Conservation (phyloP, 2,113 vertebrate species). For the Eurypyga helias region DNA sequence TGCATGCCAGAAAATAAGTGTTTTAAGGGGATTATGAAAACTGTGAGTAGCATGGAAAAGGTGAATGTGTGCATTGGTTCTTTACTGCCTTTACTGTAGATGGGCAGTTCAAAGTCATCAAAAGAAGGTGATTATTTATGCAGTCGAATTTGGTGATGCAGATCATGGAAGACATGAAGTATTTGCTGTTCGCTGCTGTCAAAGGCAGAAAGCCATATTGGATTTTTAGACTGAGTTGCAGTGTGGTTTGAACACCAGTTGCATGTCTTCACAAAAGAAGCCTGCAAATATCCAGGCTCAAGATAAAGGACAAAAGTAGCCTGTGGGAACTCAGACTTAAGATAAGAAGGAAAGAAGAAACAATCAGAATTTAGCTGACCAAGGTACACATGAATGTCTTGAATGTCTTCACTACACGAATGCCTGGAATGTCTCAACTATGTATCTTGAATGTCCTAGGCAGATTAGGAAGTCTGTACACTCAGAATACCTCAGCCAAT, state of each 20-base stretch:
- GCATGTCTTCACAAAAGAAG: no score
- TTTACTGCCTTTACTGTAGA: background rate
- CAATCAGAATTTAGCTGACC: no score
- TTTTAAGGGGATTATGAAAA: background rate
- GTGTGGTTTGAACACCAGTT: background rate
- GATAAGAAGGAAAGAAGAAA: no score
- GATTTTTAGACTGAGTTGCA: background rate
- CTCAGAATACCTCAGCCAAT: no score
- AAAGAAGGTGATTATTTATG: background rate
- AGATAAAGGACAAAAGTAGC: no score
- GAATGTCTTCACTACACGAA: no score
- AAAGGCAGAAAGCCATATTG: background rate
- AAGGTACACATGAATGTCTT: no score
- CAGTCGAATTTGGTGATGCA: background rate
- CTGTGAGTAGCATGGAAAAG: background rate
- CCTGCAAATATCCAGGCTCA: no score
- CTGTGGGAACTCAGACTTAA: no score
- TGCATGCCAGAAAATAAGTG: background rate
- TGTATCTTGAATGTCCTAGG: no score
- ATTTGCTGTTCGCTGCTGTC: background rate
- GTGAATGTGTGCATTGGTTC: background rate
- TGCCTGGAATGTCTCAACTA: no score
- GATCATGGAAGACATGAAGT: accelerated
- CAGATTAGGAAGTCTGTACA: no score
- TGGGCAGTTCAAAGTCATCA: background rate